A percentile compares a stretch with the other conserved stretches of the same genome.
Evolutionary conservation across 2,797 vertebrate species (phyloP).

Genomic region (Neoniphon sammara): DNA sequence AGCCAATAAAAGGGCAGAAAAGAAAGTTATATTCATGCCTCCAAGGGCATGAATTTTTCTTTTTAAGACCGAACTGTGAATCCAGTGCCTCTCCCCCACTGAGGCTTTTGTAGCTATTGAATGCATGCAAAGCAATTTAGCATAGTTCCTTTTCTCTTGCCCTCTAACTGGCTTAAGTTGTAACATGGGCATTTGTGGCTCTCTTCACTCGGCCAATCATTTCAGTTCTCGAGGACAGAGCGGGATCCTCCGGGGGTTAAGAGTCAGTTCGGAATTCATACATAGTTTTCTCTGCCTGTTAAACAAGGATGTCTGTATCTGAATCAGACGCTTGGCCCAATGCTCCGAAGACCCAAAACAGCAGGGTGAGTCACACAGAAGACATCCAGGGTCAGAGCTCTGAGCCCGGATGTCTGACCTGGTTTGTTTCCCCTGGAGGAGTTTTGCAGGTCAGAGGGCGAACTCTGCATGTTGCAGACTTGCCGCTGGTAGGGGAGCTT

Average conservation of each 20-base stretch:
- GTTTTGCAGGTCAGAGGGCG: constrained; percentile 6
- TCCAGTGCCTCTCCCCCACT: constrained; percentile 11
- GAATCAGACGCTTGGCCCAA: constrained; percentile 24
- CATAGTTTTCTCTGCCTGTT: constrained; percentile 15
- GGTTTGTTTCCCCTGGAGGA: constrained; percentile 12
- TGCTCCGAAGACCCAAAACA: constrained; percentile 29
- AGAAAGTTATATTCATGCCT: constrained; percentile 33
- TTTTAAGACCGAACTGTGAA: constrained; percentile 43
- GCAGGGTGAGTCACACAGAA: constrained; percentile 48
- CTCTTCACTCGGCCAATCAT: constrained; percentile 18
- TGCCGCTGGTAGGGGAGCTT: constrained; percentile 9
- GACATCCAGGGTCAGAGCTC: constrained; percentile 56
- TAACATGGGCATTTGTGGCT: constrained; percentile 7
- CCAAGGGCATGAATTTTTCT: constrained; percentile 21
- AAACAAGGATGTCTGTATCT: constrained; percentile 37
- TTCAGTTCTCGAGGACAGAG: background rate
- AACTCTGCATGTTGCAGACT: constrained; percentile 2
- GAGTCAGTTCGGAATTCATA: background rate
- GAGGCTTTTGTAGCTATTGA: constrained; percentile 38
- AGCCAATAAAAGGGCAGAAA: constrained; percentile 45
- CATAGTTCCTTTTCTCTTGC: constrained; percentile 17
- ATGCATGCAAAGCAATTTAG: constrained; percentile 39
- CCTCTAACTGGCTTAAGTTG: constrained; percentile 16
- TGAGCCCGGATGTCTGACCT: constrained; percentile 22
- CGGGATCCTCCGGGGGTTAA: constrained; percentile 11